Evolutionary conservation across 1,140 invertebrate genomes (phyloP), one percentile per base, ranked within the genome.

Genomic region (Pogonomyrmex californicus): DNA sequence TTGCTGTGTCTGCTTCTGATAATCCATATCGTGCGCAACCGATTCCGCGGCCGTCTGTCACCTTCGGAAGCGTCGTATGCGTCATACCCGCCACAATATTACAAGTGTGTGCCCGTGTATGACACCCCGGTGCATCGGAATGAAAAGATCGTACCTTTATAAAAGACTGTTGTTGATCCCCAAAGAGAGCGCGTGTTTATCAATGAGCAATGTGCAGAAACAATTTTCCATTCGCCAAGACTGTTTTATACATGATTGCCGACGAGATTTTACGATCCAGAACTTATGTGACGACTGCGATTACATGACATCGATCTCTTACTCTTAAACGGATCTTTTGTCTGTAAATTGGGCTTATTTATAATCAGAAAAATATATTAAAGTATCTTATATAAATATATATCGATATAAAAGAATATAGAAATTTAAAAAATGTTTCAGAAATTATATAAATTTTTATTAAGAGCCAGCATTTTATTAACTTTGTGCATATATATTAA

Each of bases 81-180:
- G 4, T 89, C 92, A 5, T 94, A 93, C 66, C 93, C 94, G n/a
- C 91, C 93, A 41, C 94, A 95, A 82, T 95, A 95, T 86, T 95
- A 95, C 90, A 95, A 95, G 78, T 94, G 93, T 76, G 93, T 95
- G n/a, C 94, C 94, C 12, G 93, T 88, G 17, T 94, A 95, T 77
- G 94, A 95, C 44, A 93, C 92, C 3, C 93, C 92, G 51, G 88
- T 92, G 65, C 94, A 93, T 85, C 92, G 87, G 66, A 91, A 92
- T 78, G 94, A 94, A 87, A 95, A 95, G 86, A 90, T 95, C 44
- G 91, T 93, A 76, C 92, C 91, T 10, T 88, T 95, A 77, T 94
- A 94, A 93, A 86, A 88, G 68, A 85, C 81, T 83, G 58, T 85
- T 68, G 33, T 36, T 68, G 78, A 70, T 49, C 2, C 79, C 76